Conservation (phyloP, 1,140 invertebrate genomes). For the Megalonaias nervosa region DNA sequence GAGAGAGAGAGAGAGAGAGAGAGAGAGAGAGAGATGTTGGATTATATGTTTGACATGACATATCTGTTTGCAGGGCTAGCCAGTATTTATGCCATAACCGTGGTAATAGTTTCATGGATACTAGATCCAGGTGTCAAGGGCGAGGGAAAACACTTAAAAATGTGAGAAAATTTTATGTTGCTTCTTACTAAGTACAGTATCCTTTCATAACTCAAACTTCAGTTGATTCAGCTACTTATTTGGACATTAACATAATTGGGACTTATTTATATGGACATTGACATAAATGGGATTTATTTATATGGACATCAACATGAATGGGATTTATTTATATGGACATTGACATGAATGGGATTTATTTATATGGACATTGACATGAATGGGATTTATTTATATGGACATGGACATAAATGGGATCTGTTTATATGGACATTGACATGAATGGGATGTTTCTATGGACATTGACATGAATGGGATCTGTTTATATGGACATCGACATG, state of each 20-base stretch:
- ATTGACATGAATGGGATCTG: no score
- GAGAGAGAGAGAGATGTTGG: no score
- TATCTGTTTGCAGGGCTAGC: constrained; percentile 65
- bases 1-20: no score
- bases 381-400: not conserved
- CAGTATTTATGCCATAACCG: constrained; percentile 78
- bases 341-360: no score
- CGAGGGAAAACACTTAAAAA: constrained; percentile 82
- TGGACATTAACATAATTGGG: not conserved
- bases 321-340: no score
- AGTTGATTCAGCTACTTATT: not conserved
- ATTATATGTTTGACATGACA: constrained; percentile 77
- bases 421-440: not conserved
- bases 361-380: not conserved
- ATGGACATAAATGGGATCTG: not conserved
- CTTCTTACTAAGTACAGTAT: not conserved
- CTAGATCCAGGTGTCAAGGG: constrained; percentile 79
- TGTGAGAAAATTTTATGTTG: constrained; percentile 76
- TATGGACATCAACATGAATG: no score
- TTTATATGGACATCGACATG: no score
- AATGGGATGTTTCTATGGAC: no score
- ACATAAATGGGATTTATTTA: no score
- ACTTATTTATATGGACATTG: no score
- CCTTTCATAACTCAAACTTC: no score
- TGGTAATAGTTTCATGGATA: constrained; percentile 84